Percentiles rank a stretch among this genome's conserved stretches.
Conservation (phyloP, 1,140 invertebrate genomes). For the Drosophila miranda region DNA sequence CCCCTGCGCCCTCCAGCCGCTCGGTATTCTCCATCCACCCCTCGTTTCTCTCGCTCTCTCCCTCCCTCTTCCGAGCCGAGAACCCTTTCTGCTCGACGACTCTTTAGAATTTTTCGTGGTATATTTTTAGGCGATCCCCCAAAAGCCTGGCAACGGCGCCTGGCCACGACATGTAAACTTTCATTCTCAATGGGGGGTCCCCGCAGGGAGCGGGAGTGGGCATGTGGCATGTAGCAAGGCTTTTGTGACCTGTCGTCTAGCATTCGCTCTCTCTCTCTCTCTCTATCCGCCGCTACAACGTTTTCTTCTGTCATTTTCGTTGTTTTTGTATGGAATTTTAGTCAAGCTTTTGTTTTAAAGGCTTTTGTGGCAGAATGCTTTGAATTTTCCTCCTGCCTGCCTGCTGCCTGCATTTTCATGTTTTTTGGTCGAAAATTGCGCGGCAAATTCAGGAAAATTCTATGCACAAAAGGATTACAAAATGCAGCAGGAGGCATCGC, state of each 20-base stretch:
- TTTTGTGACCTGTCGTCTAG: slow-evolving; percentile 51
- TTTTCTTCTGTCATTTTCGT: slow-evolving; percentile 17
- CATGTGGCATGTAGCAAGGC: slow-evolving; percentile 33
- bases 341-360: slow-evolving; percentile 62
- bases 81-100: slow-evolving; percentile 34
- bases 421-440: slow-evolving; percentile 61
- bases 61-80: not conserved
- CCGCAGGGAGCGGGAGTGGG: not conserved
- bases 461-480: slow-evolving; percentile 55
- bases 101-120: slow-evolving; percentile 63
- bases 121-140: slow-evolving; percentile 42
- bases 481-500: slow-evolving; percentile 26
- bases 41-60: not conserved
- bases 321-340: slow-evolving; percentile 28
- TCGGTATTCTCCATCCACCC: not conserved
- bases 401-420: slow-evolving; percentile 60
- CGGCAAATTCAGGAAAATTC: slow-evolving; percentile 62
- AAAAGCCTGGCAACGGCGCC: slow-evolving; percentile 21
- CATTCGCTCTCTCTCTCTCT: not conserved
- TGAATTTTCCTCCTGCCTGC: slow-evolving; percentile 50
- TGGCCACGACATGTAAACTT: slow-evolving; percentile 50
- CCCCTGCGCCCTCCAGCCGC: no score
- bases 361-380: slow-evolving; percentile 57
- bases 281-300: slow-evolving; percentile 7
- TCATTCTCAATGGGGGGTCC: slow-evolving; percentile 41